Evolutionary conservation across 2,113 vertebrate species (phyloP).

Genomic region (Trichomycterus rosablanca): DNA sequence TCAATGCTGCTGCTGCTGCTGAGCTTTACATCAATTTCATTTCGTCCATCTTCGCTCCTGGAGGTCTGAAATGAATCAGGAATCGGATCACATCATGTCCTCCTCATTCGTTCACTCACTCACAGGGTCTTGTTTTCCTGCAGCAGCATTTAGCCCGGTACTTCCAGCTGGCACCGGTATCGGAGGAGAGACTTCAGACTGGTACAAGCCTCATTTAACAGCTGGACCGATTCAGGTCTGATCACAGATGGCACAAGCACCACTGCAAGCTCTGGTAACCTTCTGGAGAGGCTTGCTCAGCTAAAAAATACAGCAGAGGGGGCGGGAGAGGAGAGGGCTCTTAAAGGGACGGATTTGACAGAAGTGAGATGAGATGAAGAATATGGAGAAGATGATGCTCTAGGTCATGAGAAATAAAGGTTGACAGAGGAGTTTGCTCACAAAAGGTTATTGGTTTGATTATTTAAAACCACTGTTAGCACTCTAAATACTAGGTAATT

Average conservation of each 20-base stretch:
- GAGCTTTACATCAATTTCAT: conserved; percentile 40
- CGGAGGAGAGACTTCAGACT: conserved; percentile 39
- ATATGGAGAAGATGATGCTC: conserved; percentile 26
- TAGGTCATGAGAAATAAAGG: background rate
- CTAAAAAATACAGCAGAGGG: conserved; percentile 71
- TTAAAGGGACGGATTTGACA: conserved; percentile 72
- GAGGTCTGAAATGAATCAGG: conserved; percentile 31
- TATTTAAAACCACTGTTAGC: no score
- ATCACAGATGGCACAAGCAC: conserved; percentile 52
- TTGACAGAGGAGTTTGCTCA: background rate
- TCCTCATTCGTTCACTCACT: background rate
- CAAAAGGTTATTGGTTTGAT: no score
- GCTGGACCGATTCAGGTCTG: conserved; percentile 49
- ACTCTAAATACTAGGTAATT: no score
- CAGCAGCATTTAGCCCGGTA: conserved; percentile 55
- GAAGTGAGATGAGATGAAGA: no score
- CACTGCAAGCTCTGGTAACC: conserved; percentile 54
- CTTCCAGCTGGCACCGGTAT: conserved; percentile 39
- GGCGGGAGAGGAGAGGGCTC: conserved; percentile 60
- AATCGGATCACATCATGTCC: conserved; percentile 31
- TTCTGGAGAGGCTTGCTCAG: conserved; percentile 70
- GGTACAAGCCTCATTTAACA: conserved; percentile 52
- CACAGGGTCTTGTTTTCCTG: conserved; percentile 32
- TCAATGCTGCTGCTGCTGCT: conserved; percentile 25
- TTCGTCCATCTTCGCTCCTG: conserved; percentile 51